A percentile compares a stretch with the other conserved stretches of the same genome.
Evolutionary conservation across 2,113 vertebrate species (phyloP).

Genomic region (Tichodroma muraria): DNA sequence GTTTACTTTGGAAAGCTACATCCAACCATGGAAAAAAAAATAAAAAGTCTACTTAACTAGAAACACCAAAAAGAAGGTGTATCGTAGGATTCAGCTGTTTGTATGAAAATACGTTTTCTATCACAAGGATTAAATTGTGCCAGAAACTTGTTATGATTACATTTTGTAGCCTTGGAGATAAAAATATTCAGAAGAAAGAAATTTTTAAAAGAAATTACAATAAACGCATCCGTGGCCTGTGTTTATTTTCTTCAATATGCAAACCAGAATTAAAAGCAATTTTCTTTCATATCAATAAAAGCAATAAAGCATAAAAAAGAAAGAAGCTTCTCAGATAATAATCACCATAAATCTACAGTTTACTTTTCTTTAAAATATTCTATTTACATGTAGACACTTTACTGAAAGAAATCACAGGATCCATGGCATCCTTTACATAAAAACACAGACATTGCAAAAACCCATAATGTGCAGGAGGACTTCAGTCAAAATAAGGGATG

Average conservation of each 20-base stretch:
- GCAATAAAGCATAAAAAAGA: not conserved
- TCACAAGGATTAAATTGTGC: not conserved
- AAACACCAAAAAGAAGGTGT: not conserved
- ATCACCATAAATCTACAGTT: not conserved
- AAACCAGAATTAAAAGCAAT: not conserved
- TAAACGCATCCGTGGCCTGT: not conserved
- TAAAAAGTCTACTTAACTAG: not conserved
- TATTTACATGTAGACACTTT: not conserved
- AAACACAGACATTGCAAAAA: not conserved
- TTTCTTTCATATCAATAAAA: not conserved
- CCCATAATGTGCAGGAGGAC: not conserved
- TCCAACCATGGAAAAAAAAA: not conserved
- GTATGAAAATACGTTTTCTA: constrained; percentile 30
- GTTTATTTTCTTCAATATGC: not conserved
- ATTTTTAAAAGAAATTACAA: not conserved
- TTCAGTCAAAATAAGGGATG: not conserved
- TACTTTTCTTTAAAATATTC: not conserved
- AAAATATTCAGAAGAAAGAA: not conserved
- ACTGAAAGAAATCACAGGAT: not conserved
- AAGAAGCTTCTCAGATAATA: not conserved
- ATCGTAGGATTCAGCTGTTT: not conserved
- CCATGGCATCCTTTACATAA: not conserved
- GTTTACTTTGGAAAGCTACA: not conserved
- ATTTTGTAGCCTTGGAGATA: constrained; percentile 22
- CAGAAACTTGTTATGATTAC: constrained; percentile 22